Percentiles rank a stretch among this genome's conserved stretches.
Conservation (phyloP, 2,888 invertebrate species). For the Pristionchus fissidentatus region DNA sequence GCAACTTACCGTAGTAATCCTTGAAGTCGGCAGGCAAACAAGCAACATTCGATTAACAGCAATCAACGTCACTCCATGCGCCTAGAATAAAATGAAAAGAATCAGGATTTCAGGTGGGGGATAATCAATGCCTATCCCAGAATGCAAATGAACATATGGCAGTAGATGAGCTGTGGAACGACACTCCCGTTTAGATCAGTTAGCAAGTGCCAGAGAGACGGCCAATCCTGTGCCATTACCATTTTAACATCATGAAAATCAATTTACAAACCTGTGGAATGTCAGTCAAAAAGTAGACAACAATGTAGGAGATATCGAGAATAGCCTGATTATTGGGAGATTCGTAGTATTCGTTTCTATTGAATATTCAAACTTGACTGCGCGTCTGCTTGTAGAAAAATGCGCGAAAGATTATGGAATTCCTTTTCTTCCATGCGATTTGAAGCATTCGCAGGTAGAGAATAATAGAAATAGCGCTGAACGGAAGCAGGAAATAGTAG, state of each 20-base stretch:
- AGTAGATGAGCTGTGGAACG: not conserved
- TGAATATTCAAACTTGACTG: not conserved
- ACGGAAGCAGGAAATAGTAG: not conserved
- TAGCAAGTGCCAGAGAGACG: not conserved
- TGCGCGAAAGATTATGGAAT: not conserved
- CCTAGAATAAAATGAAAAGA: not conserved
- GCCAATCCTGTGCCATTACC: not conserved
- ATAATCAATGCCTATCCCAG: not conserved
- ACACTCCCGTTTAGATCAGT: not conserved
- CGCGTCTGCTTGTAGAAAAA: conserved; percentile 9
- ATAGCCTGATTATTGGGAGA: not conserved
- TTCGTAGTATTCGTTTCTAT: not conserved
- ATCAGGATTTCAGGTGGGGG: not conserved
- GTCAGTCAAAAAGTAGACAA: not conserved
- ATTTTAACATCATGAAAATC: not conserved
- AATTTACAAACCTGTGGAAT: not conserved
- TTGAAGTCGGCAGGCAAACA: not conserved
- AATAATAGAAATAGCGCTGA: not conserved
- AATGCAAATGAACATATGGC: not conserved
- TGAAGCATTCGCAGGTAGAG: not conserved
- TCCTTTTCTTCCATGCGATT: not conserved
- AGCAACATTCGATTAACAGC: not conserved
- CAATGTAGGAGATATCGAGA: not conserved
- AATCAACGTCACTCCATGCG: not conserved
- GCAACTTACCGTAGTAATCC: not conserved